Base-by-base conservation (phyloP, 2,113 vertebrate genomes). In the Nasalis larvatus region DNA sequence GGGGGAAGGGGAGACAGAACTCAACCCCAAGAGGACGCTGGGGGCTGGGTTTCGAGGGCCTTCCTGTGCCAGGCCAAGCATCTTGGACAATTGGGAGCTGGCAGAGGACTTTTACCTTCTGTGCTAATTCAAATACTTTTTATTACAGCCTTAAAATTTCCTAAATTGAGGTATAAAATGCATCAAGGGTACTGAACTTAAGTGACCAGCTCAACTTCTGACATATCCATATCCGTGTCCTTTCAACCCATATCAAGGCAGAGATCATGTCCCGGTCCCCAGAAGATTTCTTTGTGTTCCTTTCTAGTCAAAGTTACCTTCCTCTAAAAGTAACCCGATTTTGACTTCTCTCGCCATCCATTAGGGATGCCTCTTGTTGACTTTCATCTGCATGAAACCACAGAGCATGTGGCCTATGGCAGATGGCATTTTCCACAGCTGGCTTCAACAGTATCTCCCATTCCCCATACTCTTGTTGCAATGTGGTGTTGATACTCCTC, bases 221-320 rank as follows among this genome's bases (percentile, higher is more conserved):
- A 6, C 20, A 4, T 5, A 1, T 12, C 66, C 4, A 0, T 1
- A 0, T 6, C 78, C 17, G 1, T 0, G 20, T 8, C 2, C 42
- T 18, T 9, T 49, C 88, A 14, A 6, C 66, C 37, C 45, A 16
- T 1, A 1, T 58, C 23, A 6, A 77, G 16, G 32, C 30, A 1
- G 0, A 14, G 42, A 3, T n/a, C 9, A 0, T 14, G 25, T 45
- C 45, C 30, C 1, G 2, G 9, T 32, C 20, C 35, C 8, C 9
- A 2, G 14, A 20, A 30, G 40, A 4, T 6, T 23, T 56, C 25
- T 52, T 4, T 0, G 9, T 0, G 4, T 47, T 63, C 45, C 17
- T 30, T 45, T n/a, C 86, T 35, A 27, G 37, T 13, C 69, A 56
- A 68, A 47, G 47, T 35, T 2, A 3, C n/a, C 52, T 66, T 69